Evolutionary conservation across 2,113 vertebrate species (phyloP).

Genomic region (Tenrec ecaudatus): DNA sequence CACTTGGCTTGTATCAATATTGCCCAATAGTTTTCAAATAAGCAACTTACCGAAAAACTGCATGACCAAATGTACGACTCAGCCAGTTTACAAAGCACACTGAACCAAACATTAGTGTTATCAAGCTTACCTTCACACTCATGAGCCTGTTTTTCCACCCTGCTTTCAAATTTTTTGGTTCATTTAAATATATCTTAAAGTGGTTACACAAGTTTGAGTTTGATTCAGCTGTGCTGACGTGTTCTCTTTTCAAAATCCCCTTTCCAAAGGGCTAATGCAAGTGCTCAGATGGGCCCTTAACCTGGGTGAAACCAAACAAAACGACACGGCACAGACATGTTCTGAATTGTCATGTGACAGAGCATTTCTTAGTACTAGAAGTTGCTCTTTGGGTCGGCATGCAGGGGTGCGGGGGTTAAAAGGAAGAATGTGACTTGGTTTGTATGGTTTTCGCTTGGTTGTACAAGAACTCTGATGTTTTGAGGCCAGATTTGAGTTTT

Average conservation of each 20-base stretch:
- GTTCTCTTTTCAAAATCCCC: conserved; percentile 4
- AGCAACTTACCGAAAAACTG: conserved; percentile 55
- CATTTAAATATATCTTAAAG: conserved; percentile 11
- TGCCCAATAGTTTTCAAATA: conserved; percentile 39
- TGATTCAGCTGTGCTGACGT: conserved; percentile 5
- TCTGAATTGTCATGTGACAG: conserved; percentile 33
- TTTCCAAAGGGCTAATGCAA: background rate
- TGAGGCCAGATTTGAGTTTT: conserved; percentile 34
- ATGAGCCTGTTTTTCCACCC: background rate
- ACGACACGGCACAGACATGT: background rate
- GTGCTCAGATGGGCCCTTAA: background rate
- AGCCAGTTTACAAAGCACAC: conserved; percentile 26
- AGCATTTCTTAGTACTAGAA: conserved; percentile 36
- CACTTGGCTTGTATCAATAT: conserved; percentile 10
- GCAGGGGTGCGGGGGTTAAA: background rate
- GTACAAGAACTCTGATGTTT: background rate
- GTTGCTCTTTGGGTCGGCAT: background rate
- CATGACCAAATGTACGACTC: conserved; percentile 19
- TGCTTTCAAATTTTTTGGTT: conserved; percentile 37
- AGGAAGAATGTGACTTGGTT: conserved; percentile 24
- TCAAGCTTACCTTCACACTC: conserved; percentile 38
- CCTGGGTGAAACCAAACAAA: background rate
- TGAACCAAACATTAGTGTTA: background rate
- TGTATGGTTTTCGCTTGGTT: background rate
- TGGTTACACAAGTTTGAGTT: background rate